These are phyloP conservation scores for Malurus elegans DNA, from an alignment of 2,113 vertebrate genomes.

Conservation along the genomic window DNA sequence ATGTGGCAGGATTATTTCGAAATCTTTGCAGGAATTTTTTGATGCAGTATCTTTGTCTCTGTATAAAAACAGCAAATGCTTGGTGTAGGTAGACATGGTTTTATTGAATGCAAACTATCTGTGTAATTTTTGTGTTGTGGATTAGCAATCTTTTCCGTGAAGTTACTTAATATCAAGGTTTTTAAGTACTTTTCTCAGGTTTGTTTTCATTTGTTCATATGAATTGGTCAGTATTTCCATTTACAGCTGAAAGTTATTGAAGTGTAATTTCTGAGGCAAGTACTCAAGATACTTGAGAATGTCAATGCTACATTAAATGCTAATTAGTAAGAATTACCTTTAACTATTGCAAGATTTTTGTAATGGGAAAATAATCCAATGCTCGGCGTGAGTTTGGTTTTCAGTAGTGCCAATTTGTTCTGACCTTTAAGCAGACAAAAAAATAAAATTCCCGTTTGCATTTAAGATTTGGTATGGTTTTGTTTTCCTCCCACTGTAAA, in stretches of 20 bases:
- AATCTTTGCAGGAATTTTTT: neutral
- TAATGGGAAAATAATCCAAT: neutral
- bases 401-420: neutral
- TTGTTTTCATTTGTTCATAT: neutral
- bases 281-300: neutral
- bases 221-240: neutral
- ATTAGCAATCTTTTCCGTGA: neutral
- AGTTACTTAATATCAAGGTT: neutral
- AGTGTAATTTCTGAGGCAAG: neutral
- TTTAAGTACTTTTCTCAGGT: neutral
- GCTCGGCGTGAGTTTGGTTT: neutral
- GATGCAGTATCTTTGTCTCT: neutral
- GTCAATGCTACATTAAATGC: neutral
- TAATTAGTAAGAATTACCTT: neutral
- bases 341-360: neutral
- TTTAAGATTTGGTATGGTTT: neutral
- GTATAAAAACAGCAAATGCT: neutral
- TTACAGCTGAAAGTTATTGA: neutral
- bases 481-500: neutral
- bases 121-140: neutral
- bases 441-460: neutral
- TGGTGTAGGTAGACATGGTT: neutral
- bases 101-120: neutral
- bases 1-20: neutral
- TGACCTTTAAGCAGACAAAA: neutral